A percentile compares a stretch with the other conserved stretches of the same genome.
Conservation (phyloP, 2,113 vertebrate species). For the Lycaon pictus region DNA sequence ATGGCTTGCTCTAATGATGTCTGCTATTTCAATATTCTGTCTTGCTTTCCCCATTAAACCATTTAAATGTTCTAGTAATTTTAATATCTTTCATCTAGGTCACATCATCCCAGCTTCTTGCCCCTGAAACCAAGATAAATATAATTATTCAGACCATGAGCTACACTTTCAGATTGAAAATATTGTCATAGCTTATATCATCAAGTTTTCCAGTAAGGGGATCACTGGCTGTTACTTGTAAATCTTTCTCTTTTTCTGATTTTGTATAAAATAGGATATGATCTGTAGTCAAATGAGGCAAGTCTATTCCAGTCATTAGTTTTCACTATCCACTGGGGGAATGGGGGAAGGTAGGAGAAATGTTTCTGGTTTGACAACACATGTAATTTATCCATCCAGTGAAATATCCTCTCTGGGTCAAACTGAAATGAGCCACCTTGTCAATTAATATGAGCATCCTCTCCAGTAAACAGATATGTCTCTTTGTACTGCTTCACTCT, state of each 20-base stretch:
- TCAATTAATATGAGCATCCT: constrained; percentile 60
- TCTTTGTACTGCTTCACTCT: background rate
- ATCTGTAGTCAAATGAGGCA: constrained; percentile 47
- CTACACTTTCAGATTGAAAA: constrained; percentile 53
- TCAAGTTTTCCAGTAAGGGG: constrained; percentile 39
- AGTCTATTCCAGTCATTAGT: constrained; percentile 65
- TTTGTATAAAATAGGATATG: constrained; percentile 54
- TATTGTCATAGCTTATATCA: constrained; percentile 54
- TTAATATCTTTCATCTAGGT: constrained; percentile 46
- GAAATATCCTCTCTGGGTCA: constrained; percentile 61
- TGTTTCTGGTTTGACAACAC: constrained; percentile 42
- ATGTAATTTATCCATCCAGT: constrained; percentile 43
- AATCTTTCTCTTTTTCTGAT: constrained; percentile 58
- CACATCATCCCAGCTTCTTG: constrained; percentile 42
- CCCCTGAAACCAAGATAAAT: constrained; percentile 56
- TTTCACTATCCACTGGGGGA: constrained; percentile 33
- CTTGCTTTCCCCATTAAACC: constrained; percentile 29
- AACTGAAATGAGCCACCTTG: constrained; percentile 57
- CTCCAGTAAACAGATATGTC: constrained; percentile 46
- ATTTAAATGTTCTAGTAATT: constrained; percentile 58
- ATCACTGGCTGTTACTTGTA: constrained; percentile 43
- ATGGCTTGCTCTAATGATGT: constrained; percentile 30
- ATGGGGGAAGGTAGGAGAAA: background rate
- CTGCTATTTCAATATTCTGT: constrained; percentile 45
- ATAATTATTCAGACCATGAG: constrained; percentile 63